Percentiles rank a stretch among this genome's conserved stretches.
Conservation (phyloP, 2,888 invertebrate species). For the Melieria crassipennis region DNA sequence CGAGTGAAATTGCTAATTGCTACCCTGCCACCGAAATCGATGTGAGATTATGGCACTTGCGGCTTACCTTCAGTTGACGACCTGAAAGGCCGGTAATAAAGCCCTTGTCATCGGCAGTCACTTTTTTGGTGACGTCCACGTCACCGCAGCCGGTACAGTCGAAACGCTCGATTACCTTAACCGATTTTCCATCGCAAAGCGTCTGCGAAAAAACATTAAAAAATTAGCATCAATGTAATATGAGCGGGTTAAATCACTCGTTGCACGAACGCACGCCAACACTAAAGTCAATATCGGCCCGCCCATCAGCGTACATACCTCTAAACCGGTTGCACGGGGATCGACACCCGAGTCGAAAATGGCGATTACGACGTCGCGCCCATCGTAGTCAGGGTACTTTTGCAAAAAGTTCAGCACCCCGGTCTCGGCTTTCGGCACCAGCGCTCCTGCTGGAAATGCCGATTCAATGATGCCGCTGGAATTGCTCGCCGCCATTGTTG, state of each 20-base stretch:
- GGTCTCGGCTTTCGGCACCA: slow-evolving; percentile 95
- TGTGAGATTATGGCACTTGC: neutral
- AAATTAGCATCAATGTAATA: neutral
- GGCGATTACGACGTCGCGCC: slow-evolving; percentile 89
- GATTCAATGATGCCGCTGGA: slow-evolving; percentile 66
- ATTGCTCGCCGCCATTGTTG: slow-evolving; percentile 43
- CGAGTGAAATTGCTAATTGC: neutral
- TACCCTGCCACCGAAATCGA: neutral
- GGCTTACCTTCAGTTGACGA: slow-evolving; percentile 80
- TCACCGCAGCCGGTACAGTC: slow-evolving; percentile 98
- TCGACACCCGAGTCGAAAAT: slow-evolving; percentile 98
- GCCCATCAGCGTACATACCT: slow-evolving; percentile 70
- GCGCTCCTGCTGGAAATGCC: slow-evolving; percentile 84
- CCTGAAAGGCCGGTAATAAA: slow-evolving; percentile 87
- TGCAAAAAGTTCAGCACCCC: slow-evolving; percentile 86
- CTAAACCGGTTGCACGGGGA: slow-evolving; percentile 92
- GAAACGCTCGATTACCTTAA: slow-evolving; percentile 92
- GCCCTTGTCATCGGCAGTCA: slow-evolving; percentile 75
- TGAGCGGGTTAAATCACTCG: too few relatives aligned
- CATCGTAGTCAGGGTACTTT: slow-evolving; percentile 92
- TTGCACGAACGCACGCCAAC: neutral
- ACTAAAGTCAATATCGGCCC: slow-evolving; percentile 17
- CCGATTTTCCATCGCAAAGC: slow-evolving; percentile 82
- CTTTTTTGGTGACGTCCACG: slow-evolving; percentile 87
- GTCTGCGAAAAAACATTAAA: slow-evolving; percentile 69